A percentile compares a stretch with the other conserved stretches of the same genome.
These are phyloP conservation scores for Chymomyza fuscimana DNA, from an alignment of 2,888 invertebrate genomes.

Conservation along the genomic window DNA sequence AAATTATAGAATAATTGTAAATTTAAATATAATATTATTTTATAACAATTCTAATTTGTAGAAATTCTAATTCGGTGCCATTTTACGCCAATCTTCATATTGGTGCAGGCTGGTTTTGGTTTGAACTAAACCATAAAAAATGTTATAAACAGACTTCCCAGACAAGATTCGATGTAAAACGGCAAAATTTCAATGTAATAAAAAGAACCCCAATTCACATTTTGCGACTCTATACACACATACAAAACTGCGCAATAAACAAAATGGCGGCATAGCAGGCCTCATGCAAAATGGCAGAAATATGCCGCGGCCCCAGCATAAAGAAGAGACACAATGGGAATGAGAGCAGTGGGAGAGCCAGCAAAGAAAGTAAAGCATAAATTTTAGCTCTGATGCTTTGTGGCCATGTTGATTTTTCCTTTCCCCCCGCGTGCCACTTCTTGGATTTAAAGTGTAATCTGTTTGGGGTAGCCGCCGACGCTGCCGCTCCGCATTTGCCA, in stretches of 20 bases:
- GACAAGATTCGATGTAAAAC: background rate
- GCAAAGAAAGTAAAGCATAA: slow-evolving; percentile 38
- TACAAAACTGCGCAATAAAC: slow-evolving; percentile 36
- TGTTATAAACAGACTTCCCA: background rate
- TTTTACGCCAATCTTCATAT: no score
- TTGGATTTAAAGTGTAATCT: slow-evolving; percentile 64
- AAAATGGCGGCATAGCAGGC: slow-evolving; percentile 59
- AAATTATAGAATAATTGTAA: no score
- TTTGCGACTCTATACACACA: slow-evolving; percentile 36
- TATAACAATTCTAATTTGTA: no score
- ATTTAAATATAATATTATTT: no score
- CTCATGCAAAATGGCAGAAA: slow-evolving; percentile 23
- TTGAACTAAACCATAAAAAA: no score
- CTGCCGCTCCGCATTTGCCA: background rate
- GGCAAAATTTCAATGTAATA: slow-evolving; percentile 55
- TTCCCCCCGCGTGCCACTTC: slow-evolving; percentile 36
- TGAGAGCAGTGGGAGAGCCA: slow-evolving; percentile 1
- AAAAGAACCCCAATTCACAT: slow-evolving; percentile 61
- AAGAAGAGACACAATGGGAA: background rate
- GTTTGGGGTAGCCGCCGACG: slow-evolving; percentile 27
- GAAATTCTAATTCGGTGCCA: no score
- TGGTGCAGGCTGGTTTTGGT: no score
- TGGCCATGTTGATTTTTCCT: slow-evolving; percentile 48
- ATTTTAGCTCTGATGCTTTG: slow-evolving; percentile 53
- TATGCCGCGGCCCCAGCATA: slow-evolving; percentile 38